These are phyloP conservation scores for Epsilonema sp. DNA, from an alignment of 2,888 invertebrate species.

Conservation along the genomic window DNA sequence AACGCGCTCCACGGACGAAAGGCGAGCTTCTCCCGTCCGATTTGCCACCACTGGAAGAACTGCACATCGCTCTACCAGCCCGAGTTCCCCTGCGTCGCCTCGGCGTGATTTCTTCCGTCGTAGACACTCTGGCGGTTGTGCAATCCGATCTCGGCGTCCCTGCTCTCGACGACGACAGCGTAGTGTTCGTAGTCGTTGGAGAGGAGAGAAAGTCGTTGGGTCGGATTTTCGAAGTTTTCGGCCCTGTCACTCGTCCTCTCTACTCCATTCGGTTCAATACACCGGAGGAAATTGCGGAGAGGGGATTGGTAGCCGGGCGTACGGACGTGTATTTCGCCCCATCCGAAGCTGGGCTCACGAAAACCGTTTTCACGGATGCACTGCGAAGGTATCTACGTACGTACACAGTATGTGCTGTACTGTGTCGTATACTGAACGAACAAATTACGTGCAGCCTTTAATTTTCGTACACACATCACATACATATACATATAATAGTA, in stretches of 20 bases:
- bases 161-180: not conserved
- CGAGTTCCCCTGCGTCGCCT: too few relatives aligned
- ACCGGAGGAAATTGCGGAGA: constrained; percentile 1
- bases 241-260: not conserved
- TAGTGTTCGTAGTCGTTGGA: not conserved
- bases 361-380: not conserved
- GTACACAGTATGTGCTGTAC: too few relatives aligned
- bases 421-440: not conserved
- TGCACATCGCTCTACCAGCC: too few relatives aligned
- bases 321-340: not conserved
- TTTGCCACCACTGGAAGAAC: constrained; percentile 43
- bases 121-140: too few relatives aligned
- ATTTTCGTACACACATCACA: too few relatives aligned
- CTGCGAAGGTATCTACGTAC: not conserved
- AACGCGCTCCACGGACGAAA: not conserved
- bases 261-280: constrained; percentile 4
- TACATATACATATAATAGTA: too few relatives aligned
- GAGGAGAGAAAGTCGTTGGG: not conserved
- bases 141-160: not conserved
- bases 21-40: not conserved
- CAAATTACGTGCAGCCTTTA: not conserved
- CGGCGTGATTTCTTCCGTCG: too few relatives aligned
- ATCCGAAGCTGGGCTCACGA: not conserved
- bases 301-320: not conserved
- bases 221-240: constrained; percentile 4